Evolutionary conservation across 2,113 vertebrate genomes (phyloP), one percentile per base, ranked within the genome.

Genomic region (Gambusia affinis): DNA sequence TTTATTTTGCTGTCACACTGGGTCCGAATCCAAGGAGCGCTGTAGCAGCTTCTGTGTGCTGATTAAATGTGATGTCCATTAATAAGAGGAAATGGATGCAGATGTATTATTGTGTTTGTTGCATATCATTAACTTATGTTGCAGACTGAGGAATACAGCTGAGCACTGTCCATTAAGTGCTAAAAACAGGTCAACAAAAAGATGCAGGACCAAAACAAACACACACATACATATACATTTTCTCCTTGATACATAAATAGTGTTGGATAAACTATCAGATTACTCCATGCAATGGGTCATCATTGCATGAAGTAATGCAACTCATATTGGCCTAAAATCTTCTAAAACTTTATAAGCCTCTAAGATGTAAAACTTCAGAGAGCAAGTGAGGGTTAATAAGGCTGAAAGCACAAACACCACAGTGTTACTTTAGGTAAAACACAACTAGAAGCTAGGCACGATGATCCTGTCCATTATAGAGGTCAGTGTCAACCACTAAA

Each of bases 111-210:
- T 63, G 33, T 75, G 63, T 69, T 67, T 66, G 68, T 69, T 60
- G 28, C 33, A 76, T 77, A 79, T 75, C 64, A 84, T 39, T 29
- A 15, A 35, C 84, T 57, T 78, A 81, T 78, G 81, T 33, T 88
- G 90, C 79, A 84, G 80, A 73, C 72, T 14, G 67, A 83, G 69
- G 24, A 6, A 64, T 67, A 79, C 37, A 70, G 24, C 37, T 10
- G 27, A 60, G 67, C 35, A 44, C 67, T n/a, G 73, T 67, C 76
- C 75, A 81, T 72, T 30, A 33, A 84, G 51, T 8, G 57, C 80
- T 91, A 87, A 78, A 82, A 83, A 85, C 81, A 88, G 85, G 72
- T 76, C 87, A 90, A 86, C 80, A 87, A 80, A 88, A 78, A 28
- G 42, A 70, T 42, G 39, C 63, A 33, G 54, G 65, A 83, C 67